phyloP scores from a whole-genome alignment of 2,797 vertebrate genomes.

The Bradypodion pumilum region DNA sequence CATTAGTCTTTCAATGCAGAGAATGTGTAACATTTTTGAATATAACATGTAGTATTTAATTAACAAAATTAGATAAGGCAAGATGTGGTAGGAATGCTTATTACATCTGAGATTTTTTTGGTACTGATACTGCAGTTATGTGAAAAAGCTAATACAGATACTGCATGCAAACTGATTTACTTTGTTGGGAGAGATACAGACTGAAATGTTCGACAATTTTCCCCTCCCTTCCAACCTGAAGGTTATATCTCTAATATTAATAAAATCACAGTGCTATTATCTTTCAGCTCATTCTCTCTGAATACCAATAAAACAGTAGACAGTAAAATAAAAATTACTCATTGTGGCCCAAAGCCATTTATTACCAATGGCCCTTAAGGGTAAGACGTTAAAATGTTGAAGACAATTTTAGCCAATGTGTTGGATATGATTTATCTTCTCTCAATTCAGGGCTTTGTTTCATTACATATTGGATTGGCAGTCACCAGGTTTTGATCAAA shows the following conservation, averaged over 20 bases:
- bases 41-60: slow-evolving; percentile 62
- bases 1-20: slow-evolving; percentile 49
- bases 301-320: slow-evolving; percentile 18
- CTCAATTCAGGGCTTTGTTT: slow-evolving; percentile 13
- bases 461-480: neutral
- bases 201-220: slow-evolving; percentile 6
- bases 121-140: slow-evolving; percentile 35
- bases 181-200: slow-evolving; percentile 34
- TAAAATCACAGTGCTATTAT: slow-evolving; percentile 27
- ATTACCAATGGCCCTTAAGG: slow-evolving; percentile 10
- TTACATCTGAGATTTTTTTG: slow-evolving; percentile 39
- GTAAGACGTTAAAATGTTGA: slow-evolving; percentile 14
- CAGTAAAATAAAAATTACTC: slow-evolving; percentile 33
- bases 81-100: slow-evolving; percentile 50
- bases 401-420: slow-evolving; percentile 1
- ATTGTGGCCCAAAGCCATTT: neutral
- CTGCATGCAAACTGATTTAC: slow-evolving; percentile 15
- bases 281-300: slow-evolving; percentile 19
- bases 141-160: neutral
- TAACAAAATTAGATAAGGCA: slow-evolving; percentile 62
- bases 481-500: neutral
- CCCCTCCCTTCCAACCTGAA: slow-evolving; percentile 13
- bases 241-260: slow-evolving; percentile 25
- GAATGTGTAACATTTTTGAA: slow-evolving; percentile 51
- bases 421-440: neutral